A percentile compares a stretch with the other conserved stretches of the same genome.
Evolutionary conservation across 2,888 invertebrate genomes (phyloP).

Genomic region (Oscheius sp.): DNA sequence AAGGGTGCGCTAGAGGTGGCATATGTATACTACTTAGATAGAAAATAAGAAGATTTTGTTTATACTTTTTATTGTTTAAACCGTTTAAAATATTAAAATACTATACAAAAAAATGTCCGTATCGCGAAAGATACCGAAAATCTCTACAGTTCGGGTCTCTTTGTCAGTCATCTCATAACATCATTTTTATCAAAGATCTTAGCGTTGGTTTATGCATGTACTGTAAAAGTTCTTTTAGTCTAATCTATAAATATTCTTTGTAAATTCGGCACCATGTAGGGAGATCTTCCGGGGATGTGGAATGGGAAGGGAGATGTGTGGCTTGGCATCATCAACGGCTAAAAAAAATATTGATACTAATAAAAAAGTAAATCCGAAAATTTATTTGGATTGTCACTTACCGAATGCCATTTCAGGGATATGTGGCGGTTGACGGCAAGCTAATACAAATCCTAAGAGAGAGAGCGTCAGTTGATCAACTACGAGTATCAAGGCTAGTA

Average conservation of each 20-base stretch:
- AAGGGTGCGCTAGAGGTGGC: neutral
- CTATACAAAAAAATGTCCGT: no score
- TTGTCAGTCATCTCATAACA: no score
- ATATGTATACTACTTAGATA: neutral
- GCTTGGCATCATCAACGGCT: constrained; percentile 4
- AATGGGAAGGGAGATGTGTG: constrained; percentile 11
- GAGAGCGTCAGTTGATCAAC: constrained; percentile 72
- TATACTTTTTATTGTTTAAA: no score
- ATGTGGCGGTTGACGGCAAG: constrained; percentile 61
- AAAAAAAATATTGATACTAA: neutral
- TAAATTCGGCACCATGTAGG: neutral
- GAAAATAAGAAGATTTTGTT: neutral
- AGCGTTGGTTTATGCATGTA: no score
- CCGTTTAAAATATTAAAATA: no score
- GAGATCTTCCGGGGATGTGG: constrained; percentile 18
- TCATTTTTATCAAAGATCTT: neutral
- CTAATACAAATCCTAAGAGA: constrained; percentile 72
- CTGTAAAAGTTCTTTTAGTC: no score
- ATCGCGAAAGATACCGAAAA: no score
- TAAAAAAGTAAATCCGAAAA: neutral
- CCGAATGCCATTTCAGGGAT: constrained; percentile 46
- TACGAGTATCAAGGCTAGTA: constrained; percentile 72
- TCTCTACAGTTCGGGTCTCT: no score
- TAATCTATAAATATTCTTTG: constrained; percentile 15
- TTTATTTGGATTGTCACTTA: constrained; percentile 24